Conservation (phyloP, 2,888 invertebrate species). For the Polyommatus icarus region DNA sequence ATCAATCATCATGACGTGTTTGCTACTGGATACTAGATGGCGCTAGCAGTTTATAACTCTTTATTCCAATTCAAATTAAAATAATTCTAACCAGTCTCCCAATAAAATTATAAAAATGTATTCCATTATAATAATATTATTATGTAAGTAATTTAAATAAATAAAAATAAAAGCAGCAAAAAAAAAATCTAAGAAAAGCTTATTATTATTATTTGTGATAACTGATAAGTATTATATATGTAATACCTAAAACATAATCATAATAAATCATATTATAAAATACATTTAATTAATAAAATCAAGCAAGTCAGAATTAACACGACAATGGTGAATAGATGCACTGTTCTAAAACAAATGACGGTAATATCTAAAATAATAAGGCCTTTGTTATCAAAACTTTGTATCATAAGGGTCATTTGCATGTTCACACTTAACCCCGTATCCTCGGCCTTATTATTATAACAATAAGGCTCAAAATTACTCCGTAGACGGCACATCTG, state of each 20-base stretch:
- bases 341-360: constrained; percentile 5
- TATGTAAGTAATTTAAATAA: background rate
- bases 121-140: too few species aligned
- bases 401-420: constrained; percentile 42
- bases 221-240: too few species aligned
- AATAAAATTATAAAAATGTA: too few species aligned
- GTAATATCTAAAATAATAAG: constrained; percentile 22
- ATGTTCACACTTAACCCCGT: background rate
- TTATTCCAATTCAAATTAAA: background rate
- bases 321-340: background rate
- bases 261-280: too few species aligned
- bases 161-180: background rate
- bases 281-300: too few species aligned
- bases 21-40: constrained; percentile 39
- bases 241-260: too few species aligned
- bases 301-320: background rate
- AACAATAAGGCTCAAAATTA: background rate
- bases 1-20: too few species aligned
- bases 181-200: background rate
- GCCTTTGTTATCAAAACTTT: constrained; percentile 42
- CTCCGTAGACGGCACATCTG: constrained; percentile 50
- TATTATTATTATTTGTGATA: too few species aligned
- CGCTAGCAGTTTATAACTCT: constrained; percentile 18
- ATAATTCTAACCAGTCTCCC: background rate
- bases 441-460: background rate